Conservation (phyloP, 2,888 invertebrate species). For the Leptopilina syphax region DNA sequence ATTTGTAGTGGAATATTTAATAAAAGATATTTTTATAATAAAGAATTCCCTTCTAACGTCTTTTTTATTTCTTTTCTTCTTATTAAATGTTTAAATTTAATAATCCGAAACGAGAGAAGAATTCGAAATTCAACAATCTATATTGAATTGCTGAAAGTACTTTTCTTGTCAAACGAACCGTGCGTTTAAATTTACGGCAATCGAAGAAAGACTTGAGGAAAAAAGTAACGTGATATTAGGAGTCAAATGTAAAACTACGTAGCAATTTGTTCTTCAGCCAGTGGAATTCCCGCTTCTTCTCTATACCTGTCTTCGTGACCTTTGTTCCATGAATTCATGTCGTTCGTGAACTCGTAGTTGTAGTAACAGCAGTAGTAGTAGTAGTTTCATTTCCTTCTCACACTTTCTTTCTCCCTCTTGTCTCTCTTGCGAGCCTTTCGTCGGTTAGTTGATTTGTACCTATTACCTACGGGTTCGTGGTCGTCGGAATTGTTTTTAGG, state of each 20-base stretch:
- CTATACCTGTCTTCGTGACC: slow-evolving; percentile 16
- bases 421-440: slow-evolving; percentile 54
- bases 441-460: slow-evolving; percentile 60
- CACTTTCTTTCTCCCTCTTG: slow-evolving; percentile 27
- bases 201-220: slow-evolving; percentile 20
- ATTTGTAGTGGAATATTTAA: too few relatives aligned
- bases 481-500: slow-evolving; percentile 69
- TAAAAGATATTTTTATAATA: too few relatives aligned
- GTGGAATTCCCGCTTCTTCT: slow-evolving; percentile 18
- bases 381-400: slow-evolving; percentile 69
- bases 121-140: background rate
- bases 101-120: background rate
- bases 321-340: slow-evolving; percentile 64
- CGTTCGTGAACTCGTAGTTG: slow-evolving; percentile 51
- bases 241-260: slow-evolving; percentile 44
- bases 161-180: slow-evolving; percentile 26
- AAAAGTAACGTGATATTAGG: slow-evolving; percentile 31
- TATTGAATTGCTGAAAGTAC: slow-evolving; percentile 20
- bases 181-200: slow-evolving; percentile 22
- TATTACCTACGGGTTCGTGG: slow-evolving; percentile 62
- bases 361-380: too few relatives aligned
- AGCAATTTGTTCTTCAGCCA: slow-evolving; percentile 43
- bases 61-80: too few relatives aligned
- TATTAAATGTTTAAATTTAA: slow-evolving; percentile 9
- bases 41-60: too few relatives aligned